These are phyloP conservation scores for Idaea straminata DNA, from an alignment of 2,888 invertebrate genomes.

Conservation along the genomic window DNA sequence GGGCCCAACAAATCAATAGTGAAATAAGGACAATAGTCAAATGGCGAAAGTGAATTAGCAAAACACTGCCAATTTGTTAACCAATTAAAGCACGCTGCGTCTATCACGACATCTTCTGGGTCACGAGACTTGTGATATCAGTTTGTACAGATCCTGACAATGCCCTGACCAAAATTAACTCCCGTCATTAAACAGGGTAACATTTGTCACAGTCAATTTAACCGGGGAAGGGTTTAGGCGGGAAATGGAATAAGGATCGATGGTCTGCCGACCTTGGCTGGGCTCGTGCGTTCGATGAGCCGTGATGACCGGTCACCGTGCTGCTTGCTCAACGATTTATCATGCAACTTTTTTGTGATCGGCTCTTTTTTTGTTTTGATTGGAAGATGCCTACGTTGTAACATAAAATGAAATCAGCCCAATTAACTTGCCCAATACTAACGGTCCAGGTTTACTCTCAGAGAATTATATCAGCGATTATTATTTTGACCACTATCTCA, in stretches of 20 bases:
- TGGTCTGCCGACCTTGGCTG: conserved; percentile 30
- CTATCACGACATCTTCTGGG: background rate
- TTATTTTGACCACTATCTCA: too few relatives aligned
- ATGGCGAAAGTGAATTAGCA: too few relatives aligned
- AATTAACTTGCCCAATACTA: too few relatives aligned
- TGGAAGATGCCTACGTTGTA: background rate
- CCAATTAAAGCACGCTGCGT: too few relatives aligned
- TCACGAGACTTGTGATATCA: background rate
- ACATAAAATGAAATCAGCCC: too few relatives aligned
- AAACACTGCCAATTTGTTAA: too few relatives aligned
- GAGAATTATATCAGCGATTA: too few relatives aligned
- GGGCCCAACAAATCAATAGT: too few relatives aligned
- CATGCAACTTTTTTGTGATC: background rate
- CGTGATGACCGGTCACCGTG: background rate
- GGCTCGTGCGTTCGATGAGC: background rate
- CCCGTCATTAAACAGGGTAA: conserved; percentile 48
- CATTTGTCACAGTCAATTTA: conserved; percentile 58
- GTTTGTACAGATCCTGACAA: conserved; percentile 6
- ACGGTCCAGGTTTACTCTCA: too few relatives aligned
- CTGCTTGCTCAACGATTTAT: background rate
- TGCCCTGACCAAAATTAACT: conserved; percentile 41
- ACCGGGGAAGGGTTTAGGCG: conserved; percentile 35
- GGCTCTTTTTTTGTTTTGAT: background rate
- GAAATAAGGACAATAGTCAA: too few relatives aligned
- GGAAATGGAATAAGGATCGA: conserved; percentile 34